Base-by-base conservation (phyloP, 2,888 invertebrate species). In the Eremobia ochroleuca region DNA sequence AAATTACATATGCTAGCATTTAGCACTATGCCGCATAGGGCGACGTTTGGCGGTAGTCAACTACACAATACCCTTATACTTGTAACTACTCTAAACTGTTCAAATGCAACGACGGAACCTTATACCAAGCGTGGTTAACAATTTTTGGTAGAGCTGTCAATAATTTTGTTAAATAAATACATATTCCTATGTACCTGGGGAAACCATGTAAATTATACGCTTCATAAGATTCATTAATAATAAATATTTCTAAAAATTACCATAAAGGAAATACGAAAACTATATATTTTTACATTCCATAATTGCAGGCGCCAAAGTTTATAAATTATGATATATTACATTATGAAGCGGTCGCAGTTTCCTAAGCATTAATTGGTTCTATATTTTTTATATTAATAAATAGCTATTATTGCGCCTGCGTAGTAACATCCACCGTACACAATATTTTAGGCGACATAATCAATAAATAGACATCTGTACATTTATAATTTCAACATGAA, bases 111-210 rank as follows among this genome's bases (percentile, higher is more conserved):
- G 77, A 87, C 72, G 89, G 88, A 90, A 90, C 88, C 87, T 86
- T 90, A 89, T 81, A 89, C 86, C 86, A 88, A 86, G 52, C 77
- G 59, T 81, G 81, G 86, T 87, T 86, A 89, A 83, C 69, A 76
- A 80, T 90, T 87, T 92, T 92, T 92, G 92, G 92, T 92, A 90
- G 80, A 89, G 86, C 88, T 90, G 89, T 90, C 90, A 84, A 80
- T 77, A 87, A 86, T 87, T 88, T 88, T 83, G 82, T 78, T 77
- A 82, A 74, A 85, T 80, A 87, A 69, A 78, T 88, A 85, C 85
- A 86, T 88, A 84, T 43, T 65, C 49, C 25, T 85, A 86, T 82
- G 83, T 85, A 87, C 72, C 64, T 31, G 73, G 61, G 62, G 28
- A 77, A 70, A 76, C 65, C 65, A 80, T 83, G 43, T 76, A 37